Evolutionary conservation across 2,113 vertebrate genomes (phyloP), one percentile per base, ranked within the genome.

Genomic region (Mustelus asterias): DNA sequence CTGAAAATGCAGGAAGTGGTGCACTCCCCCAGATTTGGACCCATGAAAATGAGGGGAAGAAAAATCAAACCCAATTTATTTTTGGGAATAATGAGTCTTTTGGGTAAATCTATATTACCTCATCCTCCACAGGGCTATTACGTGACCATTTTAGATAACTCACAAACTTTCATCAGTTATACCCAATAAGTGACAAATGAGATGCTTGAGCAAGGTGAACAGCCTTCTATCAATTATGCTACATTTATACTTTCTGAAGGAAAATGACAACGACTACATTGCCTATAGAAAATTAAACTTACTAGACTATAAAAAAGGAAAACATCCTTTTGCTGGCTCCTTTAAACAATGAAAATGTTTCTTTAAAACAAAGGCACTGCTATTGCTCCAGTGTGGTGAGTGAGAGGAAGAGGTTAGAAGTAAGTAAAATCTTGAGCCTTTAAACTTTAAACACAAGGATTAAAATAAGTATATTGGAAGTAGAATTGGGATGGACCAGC

Each of bases 141-240:
- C 18, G 14, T 37, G 33, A 37, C 89, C 65, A 33, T 16, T 37
- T 65, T 22, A 67, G 60, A 93, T 65, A 16, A n/a, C 41, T 65
- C n/a, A 65, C 58, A 37, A 92, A 37, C 89, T 65, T 93, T 65
- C 18, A 93, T 93, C n/a, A 65, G 89, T 93, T 93, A 65, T 93
- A 63, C n/a, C 60, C 37, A 7, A 11, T n/a, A 63, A 93, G 16
- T 93, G 33, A 93, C 33, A 93, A 65, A 67, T 37, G 63, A 93
- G 60, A 33, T 93, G 33, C 60, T 93, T 16, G 89, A 37, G 89
- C 7, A 37, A 18, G 7, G 89, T 93, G 20, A 65, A 16, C 20
- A 60, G 6, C 33, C 63, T 33, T 65, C 60, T 22, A 65, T 93
- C 89, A 65, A 65, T 93, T 60, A 65, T 65, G 16, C 33, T 93